Evolutionary conservation across 1,140 invertebrate genomes (phyloP).

Genomic region (Platorchestia sp.): DNA sequence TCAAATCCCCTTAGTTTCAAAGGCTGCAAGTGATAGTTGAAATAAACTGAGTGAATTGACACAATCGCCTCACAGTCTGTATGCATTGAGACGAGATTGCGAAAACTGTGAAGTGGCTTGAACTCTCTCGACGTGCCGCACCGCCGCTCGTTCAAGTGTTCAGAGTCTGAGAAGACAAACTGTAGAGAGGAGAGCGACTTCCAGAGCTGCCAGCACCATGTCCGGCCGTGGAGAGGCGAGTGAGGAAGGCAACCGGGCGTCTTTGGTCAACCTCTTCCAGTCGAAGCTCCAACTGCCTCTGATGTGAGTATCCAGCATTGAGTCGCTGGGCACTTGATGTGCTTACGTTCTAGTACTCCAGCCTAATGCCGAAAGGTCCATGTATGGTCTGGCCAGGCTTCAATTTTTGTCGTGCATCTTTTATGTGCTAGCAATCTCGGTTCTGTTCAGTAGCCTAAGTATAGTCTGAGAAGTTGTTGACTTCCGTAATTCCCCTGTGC

Average conservation of each 20-base stretch:
- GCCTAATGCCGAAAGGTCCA: too few species aligned
- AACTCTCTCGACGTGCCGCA: neutral
- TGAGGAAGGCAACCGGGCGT: neutral
- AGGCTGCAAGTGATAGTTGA: neutral
- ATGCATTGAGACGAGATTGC: neutral
- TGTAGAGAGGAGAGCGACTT: neutral
- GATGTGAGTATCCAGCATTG: neutral
- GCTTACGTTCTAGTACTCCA: too few species aligned
- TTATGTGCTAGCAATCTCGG: too few species aligned
- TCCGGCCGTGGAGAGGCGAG: neutral
- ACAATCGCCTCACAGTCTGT: neutral
- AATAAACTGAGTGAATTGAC: neutral
- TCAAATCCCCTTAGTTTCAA: neutral
- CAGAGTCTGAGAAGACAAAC: neutral
- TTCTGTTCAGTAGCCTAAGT: too few species aligned
- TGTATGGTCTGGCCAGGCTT: too few species aligned
- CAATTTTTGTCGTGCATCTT: too few species aligned
- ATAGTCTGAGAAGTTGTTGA: too few species aligned
- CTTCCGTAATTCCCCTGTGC: too few species aligned
- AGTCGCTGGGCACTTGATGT: too few species aligned
- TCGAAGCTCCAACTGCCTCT: neutral
- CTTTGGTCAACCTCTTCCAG: neutral
- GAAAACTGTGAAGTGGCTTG: neutral
- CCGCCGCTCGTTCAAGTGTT: neutral
- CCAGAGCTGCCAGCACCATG: neutral